Percentiles rank a stretch among this genome's conserved stretches.
Conservation (phyloP, 2,113 vertebrate species). For the Azemiops feae region DNA sequence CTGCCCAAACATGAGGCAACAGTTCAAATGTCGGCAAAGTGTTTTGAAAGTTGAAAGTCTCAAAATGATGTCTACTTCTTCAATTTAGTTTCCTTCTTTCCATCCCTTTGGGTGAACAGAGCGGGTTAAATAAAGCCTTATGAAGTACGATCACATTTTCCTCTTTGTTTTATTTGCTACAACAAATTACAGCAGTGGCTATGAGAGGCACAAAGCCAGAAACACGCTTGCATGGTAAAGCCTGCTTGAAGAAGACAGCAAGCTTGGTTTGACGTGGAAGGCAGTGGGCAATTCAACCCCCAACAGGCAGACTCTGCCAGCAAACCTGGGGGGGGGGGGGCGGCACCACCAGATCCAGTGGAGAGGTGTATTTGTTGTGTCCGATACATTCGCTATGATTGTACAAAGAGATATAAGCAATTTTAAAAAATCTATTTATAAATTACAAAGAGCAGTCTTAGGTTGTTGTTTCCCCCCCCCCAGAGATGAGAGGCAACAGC, state of each 20-base stretch:
- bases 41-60: background rate
- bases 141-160: background rate
- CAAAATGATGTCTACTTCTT: background rate
- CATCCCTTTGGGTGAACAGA: background rate
- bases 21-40: background rate
- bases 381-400: background rate
- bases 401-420: background rate
- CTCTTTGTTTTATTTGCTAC: constrained; percentile 15
- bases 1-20: background rate
- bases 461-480: background rate
- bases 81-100: background rate
- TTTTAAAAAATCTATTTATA: background rate
- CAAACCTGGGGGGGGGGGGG: background rate
- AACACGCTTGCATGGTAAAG: background rate
- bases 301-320: background rate
- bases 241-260: background rate
- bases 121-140: background rate
- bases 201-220: background rate
- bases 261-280: background rate
- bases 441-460: background rate
- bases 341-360: background rate
- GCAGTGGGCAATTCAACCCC: background rate
- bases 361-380: background rate
- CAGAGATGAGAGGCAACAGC: background rate
- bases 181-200: constrained; percentile 1